Base-by-base conservation (phyloP, 1,140 invertebrate genomes). In the Apocrypta bakeri region DNA sequence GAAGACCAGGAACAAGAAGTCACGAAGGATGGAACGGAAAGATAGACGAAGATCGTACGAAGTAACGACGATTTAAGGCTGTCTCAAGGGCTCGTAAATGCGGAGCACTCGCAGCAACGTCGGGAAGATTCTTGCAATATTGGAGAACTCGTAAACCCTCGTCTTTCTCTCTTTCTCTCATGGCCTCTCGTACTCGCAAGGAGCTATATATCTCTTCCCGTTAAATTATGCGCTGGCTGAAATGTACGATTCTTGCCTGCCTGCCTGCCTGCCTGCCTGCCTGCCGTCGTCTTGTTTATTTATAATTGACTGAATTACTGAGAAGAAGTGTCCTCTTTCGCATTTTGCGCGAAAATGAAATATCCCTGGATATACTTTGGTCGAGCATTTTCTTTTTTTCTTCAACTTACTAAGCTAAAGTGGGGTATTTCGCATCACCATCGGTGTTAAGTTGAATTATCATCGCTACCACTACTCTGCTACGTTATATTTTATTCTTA, bases 111-210 rank as follows among this genome's bases (percentile, higher is more conserved):
- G 83, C 79, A 84, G 84, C 79, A 68, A 61, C 84, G 48, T 82
- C 37, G 66, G 61, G 75, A 83, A 84, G 84, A 86, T 87, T 88
- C 85, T 87, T 81, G 84, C 85, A 87, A 89, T 88, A 89, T 89
- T 83, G 84, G 81, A 85, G 81, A 84, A 85, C 84, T 85, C 85
- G 85, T 88, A 88, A 88, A 88, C 81, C 80, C 71, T 75, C 56
- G n/a, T 75, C 64, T 21, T 74, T 71, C 48, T 9, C 33, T 37
- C 33, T 9, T 9, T 9, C 33, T 37, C 33, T 37, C 33, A n/a
- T 37, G 56, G 69, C 24, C 8, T 68, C 72, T 82, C 75, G 68
- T n/a, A n/a, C 33, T 69, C 7, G 24, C 68, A 40, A 84, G 63
- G 27, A 75, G 78, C 78, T 29, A n/a, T n/a, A 73, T 48, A 31